Percentiles rank a stretch among this genome's conserved stretches.
These are phyloP conservation scores for Echeneis naucrates DNA, from an alignment of 2,797 vertebrate species.

Conservation along the genomic window DNA sequence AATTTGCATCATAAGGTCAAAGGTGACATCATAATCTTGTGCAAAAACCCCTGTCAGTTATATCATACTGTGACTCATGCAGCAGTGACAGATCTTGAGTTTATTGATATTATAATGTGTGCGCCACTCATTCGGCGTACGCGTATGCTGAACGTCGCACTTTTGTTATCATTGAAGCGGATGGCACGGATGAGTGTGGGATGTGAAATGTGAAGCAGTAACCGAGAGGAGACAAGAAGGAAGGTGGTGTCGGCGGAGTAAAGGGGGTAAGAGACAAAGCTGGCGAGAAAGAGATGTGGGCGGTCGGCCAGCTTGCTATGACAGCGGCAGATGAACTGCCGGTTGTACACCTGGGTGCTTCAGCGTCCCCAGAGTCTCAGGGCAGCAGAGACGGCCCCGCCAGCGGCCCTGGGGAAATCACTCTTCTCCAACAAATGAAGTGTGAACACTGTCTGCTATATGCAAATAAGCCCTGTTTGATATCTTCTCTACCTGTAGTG, in stretches of 20 bases:
- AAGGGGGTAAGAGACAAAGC: slow-evolving; percentile 32
- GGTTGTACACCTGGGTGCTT: slow-evolving; percentile 68
- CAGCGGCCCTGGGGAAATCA: slow-evolving; percentile 68
- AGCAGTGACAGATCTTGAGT: background rate
- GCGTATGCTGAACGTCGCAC: slow-evolving; percentile 32
- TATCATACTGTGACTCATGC: no score
- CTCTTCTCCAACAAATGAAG: slow-evolving; percentile 73
- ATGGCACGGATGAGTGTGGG: slow-evolving; percentile 37
- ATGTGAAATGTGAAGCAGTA: slow-evolving; percentile 42
- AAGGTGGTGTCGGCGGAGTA: slow-evolving; percentile 11
- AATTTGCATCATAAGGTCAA: no score
- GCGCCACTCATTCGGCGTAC: slow-evolving; percentile 17
- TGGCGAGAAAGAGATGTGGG: slow-evolving; percentile 59
- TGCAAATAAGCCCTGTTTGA: slow-evolving; percentile 70
- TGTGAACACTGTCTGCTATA: slow-evolving; percentile 70
- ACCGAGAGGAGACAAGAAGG: slow-evolving; percentile 7
- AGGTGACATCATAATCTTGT: no score
- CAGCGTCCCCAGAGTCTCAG: slow-evolving; percentile 49
- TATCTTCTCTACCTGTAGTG: slow-evolving; percentile 66
- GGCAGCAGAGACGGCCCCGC: slow-evolving; percentile 58
- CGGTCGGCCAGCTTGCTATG: slow-evolving; percentile 61
- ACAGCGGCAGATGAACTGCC: slow-evolving; percentile 62
- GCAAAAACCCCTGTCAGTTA: no score
- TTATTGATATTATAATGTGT: background rate
- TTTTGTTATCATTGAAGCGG: slow-evolving; percentile 25